Conservation (phyloP, 2,888 invertebrate species). For the Geophilus truncorum region DNA sequence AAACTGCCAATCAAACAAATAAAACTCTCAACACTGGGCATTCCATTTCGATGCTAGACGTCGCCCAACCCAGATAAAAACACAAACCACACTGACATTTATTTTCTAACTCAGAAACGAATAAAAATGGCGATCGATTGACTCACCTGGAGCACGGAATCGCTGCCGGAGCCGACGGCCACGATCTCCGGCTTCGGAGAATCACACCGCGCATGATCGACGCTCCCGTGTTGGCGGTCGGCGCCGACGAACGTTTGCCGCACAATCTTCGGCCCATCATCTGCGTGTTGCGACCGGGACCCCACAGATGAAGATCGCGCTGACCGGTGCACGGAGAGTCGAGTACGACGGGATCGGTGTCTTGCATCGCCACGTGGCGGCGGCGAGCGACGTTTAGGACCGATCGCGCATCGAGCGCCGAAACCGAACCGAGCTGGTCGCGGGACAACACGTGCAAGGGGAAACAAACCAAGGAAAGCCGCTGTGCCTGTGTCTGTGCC, state of each 20-base stretch:
- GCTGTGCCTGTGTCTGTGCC: too few species aligned
- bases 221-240: conserved; percentile 32
- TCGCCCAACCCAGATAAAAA: too few species aligned
- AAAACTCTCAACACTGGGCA: too few species aligned
- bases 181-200: conserved; percentile 64
- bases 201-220: conserved; percentile 51
- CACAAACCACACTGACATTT: too few species aligned
- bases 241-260: conserved; percentile 36
- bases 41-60: too few species aligned
- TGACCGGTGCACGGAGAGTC: background rate
- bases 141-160: conserved; percentile 36
- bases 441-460: too few species aligned
- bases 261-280: conserved; percentile 32
- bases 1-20: conserved; percentile 35
- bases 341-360: background rate
- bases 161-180: conserved; percentile 64
- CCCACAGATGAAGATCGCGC: conserved; percentile 35
- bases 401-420: background rate
- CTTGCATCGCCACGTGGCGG: conserved; percentile 11
- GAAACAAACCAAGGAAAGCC: too few species aligned
- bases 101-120: too few species aligned
- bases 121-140: background rate
- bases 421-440: background rate
- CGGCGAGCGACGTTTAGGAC: background rate
- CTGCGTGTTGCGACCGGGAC: conserved; percentile 31